These are phyloP conservation scores for Antedon mediterranea DNA, from an alignment of 53 echinoderm and acorn worm genomes.

Conservation along the genomic window DNA sequence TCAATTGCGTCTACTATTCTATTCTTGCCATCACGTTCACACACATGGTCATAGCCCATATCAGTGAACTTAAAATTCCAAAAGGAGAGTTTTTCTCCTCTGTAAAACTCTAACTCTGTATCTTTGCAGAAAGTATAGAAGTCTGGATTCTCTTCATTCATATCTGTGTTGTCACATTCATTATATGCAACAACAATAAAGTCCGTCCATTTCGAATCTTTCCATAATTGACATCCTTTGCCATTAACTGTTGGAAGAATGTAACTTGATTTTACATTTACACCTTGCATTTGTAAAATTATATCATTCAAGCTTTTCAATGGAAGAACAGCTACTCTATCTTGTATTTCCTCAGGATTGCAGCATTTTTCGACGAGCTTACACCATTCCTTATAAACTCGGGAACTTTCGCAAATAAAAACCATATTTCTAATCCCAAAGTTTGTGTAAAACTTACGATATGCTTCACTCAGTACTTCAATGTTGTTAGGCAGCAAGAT, in stretches of 20 bases:
- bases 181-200: constrained; percentile 38
- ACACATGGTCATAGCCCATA: constrained; percentile 37
- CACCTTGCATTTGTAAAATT: constrained; percentile 22
- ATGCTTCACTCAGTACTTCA: constrained; percentile 18
- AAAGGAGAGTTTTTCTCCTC: constrained; percentile 40
- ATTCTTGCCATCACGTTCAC: constrained; percentile 16
- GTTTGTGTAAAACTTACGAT: constrained; percentile 21
- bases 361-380: constrained; percentile 13
- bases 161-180: constrained; percentile 54
- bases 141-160: constrained; percentile 22
- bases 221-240: too few species aligned
- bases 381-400: too few species aligned
- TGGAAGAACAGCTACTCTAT: constrained; percentile 17
- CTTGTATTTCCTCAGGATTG: constrained; percentile 11
- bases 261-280: neutral
- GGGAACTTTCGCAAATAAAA: too few species aligned
- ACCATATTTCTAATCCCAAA: too few species aligned
- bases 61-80: constrained; percentile 56
- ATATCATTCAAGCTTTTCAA: constrained; percentile 22
- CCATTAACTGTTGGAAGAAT: constrained; percentile 3
- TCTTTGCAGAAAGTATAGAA: constrained; percentile 9
- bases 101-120: constrained; percentile 46
- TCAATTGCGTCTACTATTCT: neutral
- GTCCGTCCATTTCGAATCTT: constrained; percentile 36
- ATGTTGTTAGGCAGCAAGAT: constrained; percentile 33